Percentiles rank a stretch among this genome's conserved stretches.
Evolutionary conservation across 2,888 invertebrate genomes (phyloP).

Genomic region (Melipona beecheii): DNA sequence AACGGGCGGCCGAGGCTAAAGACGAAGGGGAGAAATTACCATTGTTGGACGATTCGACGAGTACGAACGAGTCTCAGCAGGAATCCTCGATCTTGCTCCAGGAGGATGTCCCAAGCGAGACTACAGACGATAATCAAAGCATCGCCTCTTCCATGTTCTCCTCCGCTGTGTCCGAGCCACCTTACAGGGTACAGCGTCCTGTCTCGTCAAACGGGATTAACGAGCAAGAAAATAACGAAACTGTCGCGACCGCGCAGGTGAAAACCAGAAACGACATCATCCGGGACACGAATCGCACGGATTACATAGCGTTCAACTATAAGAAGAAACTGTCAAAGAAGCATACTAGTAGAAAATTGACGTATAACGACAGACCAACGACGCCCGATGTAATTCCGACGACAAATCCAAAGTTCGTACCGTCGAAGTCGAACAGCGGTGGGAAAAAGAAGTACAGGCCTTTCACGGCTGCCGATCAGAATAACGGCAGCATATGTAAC

Average conservation of each 20-base stretch:
- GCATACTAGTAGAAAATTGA: conserved; percentile 81
- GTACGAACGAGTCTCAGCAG: conserved; percentile 84
- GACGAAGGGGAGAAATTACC: conserved; percentile 92
- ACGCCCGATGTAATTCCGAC: conserved; percentile 85
- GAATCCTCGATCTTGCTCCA: conserved; percentile 87
- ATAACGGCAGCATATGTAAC: conserved; percentile 87
- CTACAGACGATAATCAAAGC: conserved; percentile 90
- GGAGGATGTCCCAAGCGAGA: conserved; percentile 87
- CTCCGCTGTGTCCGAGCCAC: conserved; percentile 81
- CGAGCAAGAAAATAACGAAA: conserved; percentile 33
- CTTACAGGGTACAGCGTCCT: conserved; percentile 68
- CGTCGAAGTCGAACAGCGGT: conserved; percentile 85
- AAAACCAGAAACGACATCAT: background rate
- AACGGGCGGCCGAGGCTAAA: conserved; percentile 93
- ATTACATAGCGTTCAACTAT: conserved; percentile 89
- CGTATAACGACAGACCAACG: conserved; percentile 57
- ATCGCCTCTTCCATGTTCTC: conserved; percentile 91
- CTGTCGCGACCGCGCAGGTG: background rate
- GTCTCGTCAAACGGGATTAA: background rate
- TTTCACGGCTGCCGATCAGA: conserved; percentile 80
- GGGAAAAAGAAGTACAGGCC: conserved; percentile 86
- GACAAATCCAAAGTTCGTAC: conserved; percentile 88
- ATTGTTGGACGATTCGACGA: conserved; percentile 87
- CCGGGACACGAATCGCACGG: conserved; percentile 83
- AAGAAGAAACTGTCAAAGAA: conserved; percentile 88